These are phyloP conservation scores for Malachius bipustulatus DNA, from an alignment of 2,888 invertebrate species.

Conservation along the genomic window DNA sequence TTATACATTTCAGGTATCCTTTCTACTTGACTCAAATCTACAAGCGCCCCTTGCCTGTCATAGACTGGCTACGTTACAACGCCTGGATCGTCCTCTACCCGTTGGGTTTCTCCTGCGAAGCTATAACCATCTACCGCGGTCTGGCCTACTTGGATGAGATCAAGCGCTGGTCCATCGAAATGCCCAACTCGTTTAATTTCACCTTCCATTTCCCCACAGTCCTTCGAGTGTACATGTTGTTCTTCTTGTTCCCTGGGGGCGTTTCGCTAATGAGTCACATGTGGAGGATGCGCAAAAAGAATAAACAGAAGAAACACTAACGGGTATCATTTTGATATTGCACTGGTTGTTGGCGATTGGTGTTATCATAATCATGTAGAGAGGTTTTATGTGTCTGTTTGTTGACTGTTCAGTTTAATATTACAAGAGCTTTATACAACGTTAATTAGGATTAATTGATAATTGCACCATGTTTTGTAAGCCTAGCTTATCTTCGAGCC, in stretches of 20 bases:
- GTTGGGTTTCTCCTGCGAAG: conserved; percentile 77
- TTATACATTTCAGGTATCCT: conserved; percentile 75
- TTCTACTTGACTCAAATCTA: conserved; percentile 78
- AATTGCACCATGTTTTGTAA: no score
- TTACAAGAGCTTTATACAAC: no score
- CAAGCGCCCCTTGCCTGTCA: conserved; percentile 54
- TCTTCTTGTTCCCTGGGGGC: conserved; percentile 64
- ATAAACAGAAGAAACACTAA: conserved; percentile 18
- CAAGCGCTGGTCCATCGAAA: conserved; percentile 53
- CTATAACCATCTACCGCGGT: conserved; percentile 65
- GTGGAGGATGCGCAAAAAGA: conserved; percentile 60
- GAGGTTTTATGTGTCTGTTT: no score
- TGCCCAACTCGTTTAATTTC: conserved; percentile 81
- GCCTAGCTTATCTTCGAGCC: no score
- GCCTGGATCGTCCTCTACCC: conserved; percentile 93
- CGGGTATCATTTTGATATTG: not conserved
- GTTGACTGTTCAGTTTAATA: no score
- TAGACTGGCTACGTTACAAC: conserved; percentile 89
- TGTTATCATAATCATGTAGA: no score
- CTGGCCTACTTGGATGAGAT: conserved; percentile 86
- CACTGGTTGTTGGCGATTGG: not conserved
- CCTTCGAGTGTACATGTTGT: conserved; percentile 62
- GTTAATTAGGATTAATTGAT: no score
- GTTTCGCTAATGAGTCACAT: conserved; percentile 75
- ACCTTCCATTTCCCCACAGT: conserved; percentile 76